Percentiles rank a stretch among this genome's conserved stretches.
These are phyloP conservation scores for Ranitomeya variabilis DNA, from an alignment of 2,113 vertebrate genomes.

Conservation along the genomic window DNA sequence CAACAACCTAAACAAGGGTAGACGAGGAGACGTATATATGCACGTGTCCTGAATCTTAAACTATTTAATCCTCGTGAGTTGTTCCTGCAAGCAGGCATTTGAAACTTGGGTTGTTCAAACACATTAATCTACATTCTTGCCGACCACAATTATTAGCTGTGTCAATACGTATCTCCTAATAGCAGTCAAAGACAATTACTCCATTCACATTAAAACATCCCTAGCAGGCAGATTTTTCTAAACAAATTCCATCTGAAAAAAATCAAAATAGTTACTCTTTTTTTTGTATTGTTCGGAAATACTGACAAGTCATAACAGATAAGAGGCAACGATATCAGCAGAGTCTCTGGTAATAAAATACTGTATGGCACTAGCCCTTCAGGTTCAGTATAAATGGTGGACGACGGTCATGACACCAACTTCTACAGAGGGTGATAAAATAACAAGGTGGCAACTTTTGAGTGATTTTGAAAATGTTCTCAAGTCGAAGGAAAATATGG, in stretches of 20 bases:
- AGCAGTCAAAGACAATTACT: slow-evolving; percentile 18
- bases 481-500: neutral
- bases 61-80: neutral
- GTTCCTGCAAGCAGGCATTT: slow-evolving; percentile 29
- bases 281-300: neutral
- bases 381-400: neutral
- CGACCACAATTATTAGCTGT: slow-evolving; percentile 50
- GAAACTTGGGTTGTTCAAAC: slow-evolving; percentile 38
- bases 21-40: neutral
- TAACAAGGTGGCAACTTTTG: neutral
- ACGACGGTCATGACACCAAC: neutral
- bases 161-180: slow-evolving; percentile 39
- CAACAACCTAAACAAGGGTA: neutral
- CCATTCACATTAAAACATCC: slow-evolving; percentile 19
- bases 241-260: neutral
- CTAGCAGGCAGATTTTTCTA: slow-evolving; percentile 6
- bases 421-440: neutral
- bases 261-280: neutral
- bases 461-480: neutral
- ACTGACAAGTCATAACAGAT: neutral
- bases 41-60: neutral
- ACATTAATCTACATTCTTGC: slow-evolving; percentile 46
- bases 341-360: neutral
- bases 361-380: neutral
- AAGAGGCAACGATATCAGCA: neutral